Percentiles rank a stretch among this genome's conserved stretches.
phyloP scores from a whole-genome alignment of 2,888 invertebrate species.

The Agrotis ipsilon region DNA sequence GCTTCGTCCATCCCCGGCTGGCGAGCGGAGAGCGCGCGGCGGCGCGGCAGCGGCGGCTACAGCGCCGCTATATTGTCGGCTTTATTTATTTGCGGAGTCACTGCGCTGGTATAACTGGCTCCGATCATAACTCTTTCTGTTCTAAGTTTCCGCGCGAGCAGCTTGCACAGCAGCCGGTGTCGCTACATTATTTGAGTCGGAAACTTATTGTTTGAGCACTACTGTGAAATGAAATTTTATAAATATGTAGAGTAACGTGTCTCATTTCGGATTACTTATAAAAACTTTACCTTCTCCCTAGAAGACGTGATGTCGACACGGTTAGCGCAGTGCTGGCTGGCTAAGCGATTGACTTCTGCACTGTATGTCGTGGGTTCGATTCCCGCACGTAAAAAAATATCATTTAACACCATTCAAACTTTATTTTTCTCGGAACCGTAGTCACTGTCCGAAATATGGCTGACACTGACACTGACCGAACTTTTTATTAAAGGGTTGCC shows the following conservation, averaged over 20 bases:
- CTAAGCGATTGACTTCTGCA: too few species aligned
- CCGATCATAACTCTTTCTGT: conserved; percentile 27
- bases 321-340: too few species aligned
- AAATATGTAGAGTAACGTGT: conserved; percentile 19
- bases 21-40: conserved; percentile 1
- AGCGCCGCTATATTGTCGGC: background rate
- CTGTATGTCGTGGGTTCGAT: too few species aligned
- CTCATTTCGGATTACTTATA: conserved; percentile 2
- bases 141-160: conserved; percentile 11
- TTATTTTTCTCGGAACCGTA: too few species aligned
- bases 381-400: too few species aligned
- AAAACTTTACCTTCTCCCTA: background rate
- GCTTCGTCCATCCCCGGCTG: background rate
- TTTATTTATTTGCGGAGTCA: conserved; percentile 14
- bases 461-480: too few species aligned
- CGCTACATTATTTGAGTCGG: conserved; percentile 15
- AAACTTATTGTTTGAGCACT: conserved; percentile 18
- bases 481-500: too few species aligned
- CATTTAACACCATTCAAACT: too few species aligned
- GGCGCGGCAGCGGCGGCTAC: conserved; percentile 7
- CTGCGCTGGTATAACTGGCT: conserved; percentile 20
- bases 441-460: too few species aligned
- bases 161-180: conserved; percentile 16
- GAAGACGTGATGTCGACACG: too few species aligned
- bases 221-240: conserved; percentile 25